Evolutionary conservation across 2,113 vertebrate genomes (phyloP), one percentile per base, ranked within the genome.

Genomic region (Vidua chalybeata): DNA sequence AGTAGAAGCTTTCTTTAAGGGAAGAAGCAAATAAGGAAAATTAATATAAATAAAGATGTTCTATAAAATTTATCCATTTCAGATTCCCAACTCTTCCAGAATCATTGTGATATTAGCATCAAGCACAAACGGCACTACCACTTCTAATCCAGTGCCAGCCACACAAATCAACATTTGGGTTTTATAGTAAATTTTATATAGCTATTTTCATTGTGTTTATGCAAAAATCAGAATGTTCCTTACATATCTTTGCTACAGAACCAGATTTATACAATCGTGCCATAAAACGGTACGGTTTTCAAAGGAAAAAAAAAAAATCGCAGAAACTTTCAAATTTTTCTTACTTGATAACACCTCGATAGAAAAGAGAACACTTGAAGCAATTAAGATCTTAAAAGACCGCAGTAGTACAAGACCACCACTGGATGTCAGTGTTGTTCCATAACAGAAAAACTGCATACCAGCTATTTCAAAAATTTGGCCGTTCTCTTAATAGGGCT

Each of bases 381-480:
- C 35, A 63, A 9, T 8, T 48, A 63, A 71, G 20, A 58, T 18
- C 9, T 17, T 22, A 55, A 48, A 59, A 72, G 43, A 27, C 14
- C 0, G 45, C 64, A 90, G 24, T 28, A 62, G 39, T 71, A 33
- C 0, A 1, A 72, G 28, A n/a, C 1, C 21, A 72, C 94, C 96
- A 90, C 94, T 92, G 69, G 96, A 77, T 96, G 96, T 11, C 96
- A 96, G 68, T 96, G 61, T 90, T 94, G 90, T 8, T 94, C 94
- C 79, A 10, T 3, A 30, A 59, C 13, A 84, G 33, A 82, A 69
- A 4, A 52, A 58, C 5, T 0, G 0, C 5, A 18, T 1, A 11
- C 9, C 15, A 37, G 7, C 48, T 54, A 13, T 28, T 83, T 56
- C 10, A 52, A 77, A 95, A 84, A 75, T 19, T 31, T 18, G 0